Evolutionary conservation across 2,113 vertebrate genomes (phyloP).

Genomic region (Catharus fuscescens): DNA sequence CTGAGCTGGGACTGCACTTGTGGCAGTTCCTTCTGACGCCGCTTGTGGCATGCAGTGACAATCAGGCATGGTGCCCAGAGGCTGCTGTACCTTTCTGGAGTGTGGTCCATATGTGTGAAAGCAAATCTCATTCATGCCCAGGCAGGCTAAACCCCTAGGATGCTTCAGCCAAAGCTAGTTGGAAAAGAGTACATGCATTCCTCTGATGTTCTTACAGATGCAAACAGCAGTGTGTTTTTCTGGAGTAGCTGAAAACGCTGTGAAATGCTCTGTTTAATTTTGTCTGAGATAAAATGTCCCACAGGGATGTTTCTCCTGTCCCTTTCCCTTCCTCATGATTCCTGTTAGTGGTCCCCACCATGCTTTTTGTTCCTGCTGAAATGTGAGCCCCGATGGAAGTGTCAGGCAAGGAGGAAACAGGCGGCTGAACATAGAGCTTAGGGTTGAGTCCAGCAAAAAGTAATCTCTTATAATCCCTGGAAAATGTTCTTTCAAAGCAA

Average conservation of each 20-base stretch:
- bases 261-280: not conserved
- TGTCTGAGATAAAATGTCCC: not conserved
- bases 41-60: not conserved
- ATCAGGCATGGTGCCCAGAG: not conserved
- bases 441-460: not conserved
- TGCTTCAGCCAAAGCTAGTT: not conserved
- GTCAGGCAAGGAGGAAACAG: not conserved
- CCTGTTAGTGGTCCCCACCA: not conserved
- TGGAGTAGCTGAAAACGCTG: not conserved
- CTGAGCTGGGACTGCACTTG: not conserved
- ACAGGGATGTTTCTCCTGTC: not conserved
- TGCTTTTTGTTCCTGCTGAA: not conserved
- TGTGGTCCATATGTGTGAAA: not conserved
- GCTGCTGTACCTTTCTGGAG: not conserved
- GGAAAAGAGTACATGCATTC: not conserved
- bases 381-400: not conserved
- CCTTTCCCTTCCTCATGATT: not conserved
- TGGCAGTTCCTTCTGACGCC: not conserved
- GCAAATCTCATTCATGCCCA: not conserved
- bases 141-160: not conserved
- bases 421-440: accelerated
- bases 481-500: not conserved
- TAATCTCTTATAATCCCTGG: not conserved
- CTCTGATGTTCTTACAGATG: not conserved
- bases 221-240: not conserved